Evolutionary conservation across 2,888 invertebrate species (phyloP).

Genomic region (Ypsolopha scabrella): DNA sequence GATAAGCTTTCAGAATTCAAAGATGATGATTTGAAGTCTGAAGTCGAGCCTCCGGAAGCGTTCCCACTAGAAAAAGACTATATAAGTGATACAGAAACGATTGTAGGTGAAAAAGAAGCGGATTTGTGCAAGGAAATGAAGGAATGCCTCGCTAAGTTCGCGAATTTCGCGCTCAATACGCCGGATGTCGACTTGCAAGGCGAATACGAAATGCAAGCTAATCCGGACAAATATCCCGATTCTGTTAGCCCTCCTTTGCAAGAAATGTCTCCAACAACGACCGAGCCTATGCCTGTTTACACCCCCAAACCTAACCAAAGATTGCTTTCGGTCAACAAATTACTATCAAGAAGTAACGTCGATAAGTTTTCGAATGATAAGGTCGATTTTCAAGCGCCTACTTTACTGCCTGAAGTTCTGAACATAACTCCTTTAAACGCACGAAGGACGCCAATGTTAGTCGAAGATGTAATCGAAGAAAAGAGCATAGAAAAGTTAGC

Average conservation of each 20-base stretch:
- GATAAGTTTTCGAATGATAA: slow-evolving; percentile 13
- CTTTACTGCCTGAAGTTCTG: slow-evolving; percentile 23
- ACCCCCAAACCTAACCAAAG: slow-evolving; percentile 42
- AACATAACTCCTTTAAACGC: slow-evolving; percentile 37
- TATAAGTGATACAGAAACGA: slow-evolving; percentile 42
- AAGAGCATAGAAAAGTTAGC: slow-evolving; percentile 13
- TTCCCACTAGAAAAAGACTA: slow-evolving; percentile 47
- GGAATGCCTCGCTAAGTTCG: slow-evolving; percentile 51
- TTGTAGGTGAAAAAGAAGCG: slow-evolving; percentile 38
- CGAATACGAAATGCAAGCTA: too few relatives aligned
- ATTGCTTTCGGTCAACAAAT: slow-evolving; percentile 39
- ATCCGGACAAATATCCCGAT: slow-evolving; percentile 34
- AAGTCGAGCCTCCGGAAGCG: slow-evolving; percentile 47
- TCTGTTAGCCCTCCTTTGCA: slow-evolving; percentile 57
- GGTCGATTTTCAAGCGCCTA: slow-evolving; percentile 25
- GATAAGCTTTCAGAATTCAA: slow-evolving; percentile 16
- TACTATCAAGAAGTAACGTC: slow-evolving; percentile 22
- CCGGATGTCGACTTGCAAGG: slow-evolving; percentile 8
- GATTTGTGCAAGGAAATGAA: slow-evolving; percentile 44
- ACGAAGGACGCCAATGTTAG: slow-evolving; percentile 24
- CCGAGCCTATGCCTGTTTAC: slow-evolving; percentile 41
- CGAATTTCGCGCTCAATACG: slow-evolving; percentile 39
- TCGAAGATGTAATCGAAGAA: slow-evolving; percentile 23
- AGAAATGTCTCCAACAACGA: slow-evolving; percentile 48
- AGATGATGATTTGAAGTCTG: slow-evolving; percentile 15